Evolutionary conservation across 1,140 invertebrate genomes (phyloP).

Genomic region (Drosophila persimilis): DNA sequence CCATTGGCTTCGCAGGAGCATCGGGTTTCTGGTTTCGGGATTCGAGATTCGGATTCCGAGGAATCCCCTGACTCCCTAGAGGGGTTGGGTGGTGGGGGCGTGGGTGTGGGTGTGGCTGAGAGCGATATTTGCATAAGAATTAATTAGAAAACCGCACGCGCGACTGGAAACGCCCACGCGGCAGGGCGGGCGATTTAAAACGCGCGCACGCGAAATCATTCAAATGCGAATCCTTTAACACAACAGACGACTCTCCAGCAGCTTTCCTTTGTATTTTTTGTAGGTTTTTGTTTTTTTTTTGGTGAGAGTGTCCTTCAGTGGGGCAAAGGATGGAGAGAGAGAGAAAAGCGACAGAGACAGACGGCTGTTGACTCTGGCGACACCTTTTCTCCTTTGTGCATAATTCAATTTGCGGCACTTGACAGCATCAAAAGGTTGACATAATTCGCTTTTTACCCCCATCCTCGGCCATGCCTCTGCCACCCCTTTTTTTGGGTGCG

Average conservation of each 20-base stretch:
- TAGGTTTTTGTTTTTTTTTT: too few species aligned
- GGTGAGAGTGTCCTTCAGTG: too few species aligned
- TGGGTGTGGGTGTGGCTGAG: background rate
- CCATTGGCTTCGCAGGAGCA: conserved; percentile 52
- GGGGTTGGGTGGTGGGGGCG: background rate
- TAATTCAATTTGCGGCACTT: conserved; percentile 69
- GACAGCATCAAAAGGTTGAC: conserved; percentile 67
- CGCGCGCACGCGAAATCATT: too few species aligned
- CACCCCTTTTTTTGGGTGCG: conserved; percentile 8
- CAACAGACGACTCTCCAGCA: too few species aligned
- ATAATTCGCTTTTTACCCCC: conserved; percentile 32
- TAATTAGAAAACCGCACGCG: conserved; percentile 51
- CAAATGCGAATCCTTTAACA: too few species aligned
- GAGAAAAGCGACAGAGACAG: background rate
- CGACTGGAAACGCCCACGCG: conserved; percentile 17
- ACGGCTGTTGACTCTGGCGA: conserved; percentile 52
- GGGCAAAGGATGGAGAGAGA: background rate
- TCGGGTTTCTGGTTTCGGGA: conserved; percentile 2
- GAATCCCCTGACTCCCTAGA: background rate
- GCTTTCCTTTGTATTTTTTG: too few species aligned
- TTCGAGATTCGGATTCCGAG: conserved; percentile 4
- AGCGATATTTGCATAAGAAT: conserved; percentile 57
- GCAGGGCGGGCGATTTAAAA: too few species aligned
- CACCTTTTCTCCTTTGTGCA: conserved; percentile 70
- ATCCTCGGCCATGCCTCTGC: background rate